Evolutionary conservation across 2,797 vertebrate species (phyloP), one percentile per base, ranked within the genome.

Genomic region (Sciurus carolinensis): DNA sequence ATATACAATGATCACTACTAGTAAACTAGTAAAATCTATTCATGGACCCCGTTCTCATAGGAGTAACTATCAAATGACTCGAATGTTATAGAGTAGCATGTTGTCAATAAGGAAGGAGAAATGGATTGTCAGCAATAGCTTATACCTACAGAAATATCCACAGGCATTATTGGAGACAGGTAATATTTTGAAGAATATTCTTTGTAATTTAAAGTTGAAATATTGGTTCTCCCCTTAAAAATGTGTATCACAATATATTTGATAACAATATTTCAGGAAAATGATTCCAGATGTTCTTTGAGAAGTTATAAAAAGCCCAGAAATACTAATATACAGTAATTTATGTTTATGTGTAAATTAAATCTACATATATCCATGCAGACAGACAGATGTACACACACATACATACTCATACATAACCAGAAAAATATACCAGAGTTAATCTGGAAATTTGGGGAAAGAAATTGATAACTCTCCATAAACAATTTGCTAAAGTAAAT

Each of bases 401-500:
- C 17, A 77, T 36, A 77, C 42, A 77, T 12, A 90, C 28, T 93
- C 85, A 96, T 54, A 80, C 17, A 81, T 2, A 71, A 97, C 96
- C 97, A 94, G 92, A 98, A 97, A 39, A 96, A 97, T 97, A 97
- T 97, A 97, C 96, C 71, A 96, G 52, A 97, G 66, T 90, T 92
- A 97, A 97, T 86, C 64, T 95, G 87, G 96, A 97, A 95, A 95
- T 96, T 90, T 86, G 59, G 91, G 36, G 77, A 90, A 97, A 96
- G 94, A 96, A 97, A 97, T 52, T 71, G 90, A 96, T 97, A 97
- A 97, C 85, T 92, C 96, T 94, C 15, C 42, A 87, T 97, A 97
- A 97, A 97, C 97, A 97, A 95, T 97, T 96, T 97, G 94, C 93
- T 96, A 91, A 93, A 97, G 93, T 95, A 97, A 97, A 97, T 97